Evolutionary conservation across 2,113 vertebrate species (phyloP).

Genomic region (Microcebus murinus): DNA sequence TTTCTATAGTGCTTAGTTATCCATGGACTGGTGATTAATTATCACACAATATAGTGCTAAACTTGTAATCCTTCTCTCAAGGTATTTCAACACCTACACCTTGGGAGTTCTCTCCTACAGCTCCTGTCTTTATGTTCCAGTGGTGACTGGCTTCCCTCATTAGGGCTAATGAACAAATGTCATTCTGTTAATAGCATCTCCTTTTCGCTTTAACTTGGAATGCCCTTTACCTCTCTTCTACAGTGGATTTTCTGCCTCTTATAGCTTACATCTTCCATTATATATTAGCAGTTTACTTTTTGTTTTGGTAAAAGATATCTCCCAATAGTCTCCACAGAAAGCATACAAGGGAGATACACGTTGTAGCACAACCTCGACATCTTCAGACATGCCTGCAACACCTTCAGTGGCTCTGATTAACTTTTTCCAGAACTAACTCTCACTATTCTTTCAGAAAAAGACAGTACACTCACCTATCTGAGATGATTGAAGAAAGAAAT

Average conservation of each 20-base stretch:
- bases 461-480: neutral
- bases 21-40: neutral
- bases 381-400: neutral
- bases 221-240: neutral
- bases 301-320: neutral
- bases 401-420: neutral
- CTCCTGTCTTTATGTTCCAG: neutral
- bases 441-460: neutral
- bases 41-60: neutral
- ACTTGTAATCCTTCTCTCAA: neutral
- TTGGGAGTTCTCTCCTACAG: neutral
- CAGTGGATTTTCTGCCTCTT: neutral
- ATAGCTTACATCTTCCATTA: fast-evolving
- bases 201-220: neutral
- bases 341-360: neutral
- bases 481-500: neutral
- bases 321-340: neutral
- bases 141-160: neutral
- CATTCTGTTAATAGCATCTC: neutral
- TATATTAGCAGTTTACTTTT: neutral
- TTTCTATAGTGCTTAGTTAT: neutral
- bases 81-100: neutral
- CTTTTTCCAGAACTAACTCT: neutral
- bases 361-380: neutral
- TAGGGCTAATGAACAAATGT: neutral